phyloP scores from a whole-genome alignment of 1,140 invertebrate species.

The Sycophaga agraensis region DNA sequence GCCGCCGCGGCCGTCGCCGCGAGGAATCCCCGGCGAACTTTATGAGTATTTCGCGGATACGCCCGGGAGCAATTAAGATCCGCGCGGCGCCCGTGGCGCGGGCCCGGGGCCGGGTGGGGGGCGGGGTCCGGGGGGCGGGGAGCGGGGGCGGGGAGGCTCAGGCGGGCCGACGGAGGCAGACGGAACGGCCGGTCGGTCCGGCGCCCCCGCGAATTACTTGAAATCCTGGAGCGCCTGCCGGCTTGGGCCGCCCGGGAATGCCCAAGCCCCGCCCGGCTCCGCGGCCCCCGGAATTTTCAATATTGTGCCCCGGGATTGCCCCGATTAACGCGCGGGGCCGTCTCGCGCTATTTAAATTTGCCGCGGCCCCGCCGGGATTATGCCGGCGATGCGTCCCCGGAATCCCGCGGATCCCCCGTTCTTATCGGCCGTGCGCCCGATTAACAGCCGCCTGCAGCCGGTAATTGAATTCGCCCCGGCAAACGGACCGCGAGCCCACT shows the following conservation, averaged over 20 bases:
- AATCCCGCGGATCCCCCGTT: no score
- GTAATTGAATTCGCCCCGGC: no score
- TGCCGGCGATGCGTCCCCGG: no score
- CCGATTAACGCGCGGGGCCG: slow-evolving; percentile 30
- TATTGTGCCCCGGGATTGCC: slow-evolving; percentile 36
- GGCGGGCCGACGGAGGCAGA: neutral
- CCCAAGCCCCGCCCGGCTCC: no score
- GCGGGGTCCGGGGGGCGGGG: neutral
- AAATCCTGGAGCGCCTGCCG: slow-evolving; percentile 35
- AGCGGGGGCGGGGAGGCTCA: neutral
- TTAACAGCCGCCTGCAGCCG: no score
- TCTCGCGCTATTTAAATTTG: slow-evolving; percentile 6
- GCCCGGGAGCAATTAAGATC: slow-evolving; percentile 19
- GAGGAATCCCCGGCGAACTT: slow-evolving; percentile 12
- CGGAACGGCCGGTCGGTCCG: slow-evolving; percentile 27
- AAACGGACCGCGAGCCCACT: no score
- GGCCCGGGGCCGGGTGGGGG: neutral
- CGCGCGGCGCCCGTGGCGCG: neutral
- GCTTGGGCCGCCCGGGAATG: slow-evolving; percentile 20
- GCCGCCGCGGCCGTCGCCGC: no score
- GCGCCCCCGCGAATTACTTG: slow-evolving; percentile 36
- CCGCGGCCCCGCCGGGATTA: neutral
- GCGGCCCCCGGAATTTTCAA: slow-evolving; percentile 40
- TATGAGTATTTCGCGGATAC: slow-evolving; percentile 9
- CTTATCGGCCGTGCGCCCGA: no score